Percentiles rank a stretch among this genome's conserved stretches.
These are phyloP conservation scores for Mirounga angustirostris DNA, from an alignment of 2,113 vertebrate species.

Conservation along the genomic window DNA sequence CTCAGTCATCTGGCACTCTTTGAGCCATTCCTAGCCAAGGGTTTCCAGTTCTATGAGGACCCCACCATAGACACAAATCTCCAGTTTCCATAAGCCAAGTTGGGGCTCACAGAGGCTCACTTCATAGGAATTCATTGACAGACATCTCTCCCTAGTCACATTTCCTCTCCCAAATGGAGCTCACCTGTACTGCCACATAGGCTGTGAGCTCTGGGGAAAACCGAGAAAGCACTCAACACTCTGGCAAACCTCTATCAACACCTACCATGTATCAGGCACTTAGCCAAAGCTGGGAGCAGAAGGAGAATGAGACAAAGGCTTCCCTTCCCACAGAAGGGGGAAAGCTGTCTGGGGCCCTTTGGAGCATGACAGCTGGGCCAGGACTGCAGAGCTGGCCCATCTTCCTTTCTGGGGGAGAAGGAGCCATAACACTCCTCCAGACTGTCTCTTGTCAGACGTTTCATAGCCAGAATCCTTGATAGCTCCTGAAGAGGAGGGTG, in stretches of 20 bases:
- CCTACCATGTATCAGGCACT: background rate
- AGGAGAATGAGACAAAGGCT: background rate
- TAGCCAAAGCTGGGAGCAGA: background rate
- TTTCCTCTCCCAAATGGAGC: background rate
- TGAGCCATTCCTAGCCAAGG: background rate
- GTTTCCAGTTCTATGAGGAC: background rate
- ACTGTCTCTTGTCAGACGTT: background rate
- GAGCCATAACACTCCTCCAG: background rate
- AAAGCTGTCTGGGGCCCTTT: background rate
- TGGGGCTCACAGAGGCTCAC: background rate
- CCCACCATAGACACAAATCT: background rate
- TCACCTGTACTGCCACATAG: background rate
- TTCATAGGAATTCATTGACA: background rate
- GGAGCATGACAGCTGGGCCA: background rate
- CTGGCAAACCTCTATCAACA: background rate
- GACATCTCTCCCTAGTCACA: background rate
- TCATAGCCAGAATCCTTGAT: background rate
- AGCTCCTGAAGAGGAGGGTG: background rate
- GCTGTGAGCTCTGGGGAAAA: background rate
- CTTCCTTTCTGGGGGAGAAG: background rate
- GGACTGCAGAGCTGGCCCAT: rapidly evolving
- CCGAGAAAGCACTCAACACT: background rate
- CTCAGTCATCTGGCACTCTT: background rate
- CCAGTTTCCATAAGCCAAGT: background rate
- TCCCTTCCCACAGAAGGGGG: background rate